Evolutionary conservation across 2,113 vertebrate species (phyloP).

Genomic region (Chiloscyllium plagiosum): DNA sequence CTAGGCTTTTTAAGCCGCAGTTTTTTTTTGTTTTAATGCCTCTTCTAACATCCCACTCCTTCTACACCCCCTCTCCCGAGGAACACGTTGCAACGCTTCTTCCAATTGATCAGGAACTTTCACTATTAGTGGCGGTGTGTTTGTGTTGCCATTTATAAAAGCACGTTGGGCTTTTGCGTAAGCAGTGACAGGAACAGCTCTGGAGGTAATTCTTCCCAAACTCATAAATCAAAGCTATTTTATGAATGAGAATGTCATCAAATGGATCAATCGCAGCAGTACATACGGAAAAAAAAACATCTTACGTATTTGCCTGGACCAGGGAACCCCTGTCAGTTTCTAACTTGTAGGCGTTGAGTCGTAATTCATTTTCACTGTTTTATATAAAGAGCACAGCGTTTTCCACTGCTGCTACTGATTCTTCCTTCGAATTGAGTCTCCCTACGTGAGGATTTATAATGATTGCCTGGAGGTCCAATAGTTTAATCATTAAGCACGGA

Average conservation of each 20-base stretch:
- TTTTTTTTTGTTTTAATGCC: background rate
- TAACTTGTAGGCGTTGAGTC: constrained; percentile 76
- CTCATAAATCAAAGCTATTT: constrained; percentile 93
- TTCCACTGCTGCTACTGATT: background rate
- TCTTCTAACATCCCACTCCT: background rate
- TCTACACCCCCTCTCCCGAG: background rate
- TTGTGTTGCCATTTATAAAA: constrained; percentile 31
- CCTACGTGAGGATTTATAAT: background rate
- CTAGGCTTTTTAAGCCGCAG: background rate
- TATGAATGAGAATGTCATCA: constrained; percentile 95
- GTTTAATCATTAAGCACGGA: constrained; percentile 11
- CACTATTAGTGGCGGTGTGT: constrained; percentile 1
- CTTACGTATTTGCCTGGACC: constrained; percentile 78
- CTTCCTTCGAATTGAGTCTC: background rate
- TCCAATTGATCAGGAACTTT: background rate
- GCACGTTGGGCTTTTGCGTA: constrained; percentile 43
- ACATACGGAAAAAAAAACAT: constrained; percentile 85
- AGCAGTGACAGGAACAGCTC: constrained; percentile 55
- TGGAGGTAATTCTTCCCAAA: constrained; percentile 67
- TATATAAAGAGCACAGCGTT: background rate
- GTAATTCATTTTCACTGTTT: constrained; percentile 98
- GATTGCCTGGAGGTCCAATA: background rate
- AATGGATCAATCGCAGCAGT: constrained; percentile 88
- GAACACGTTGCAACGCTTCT: background rate
- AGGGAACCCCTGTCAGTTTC: constrained; percentile 74